These are phyloP conservation scores for human (Homo sapiens) DNA, from an alignment of 2,113 vertebrate species.

Conservation along the genomic window DNA sequence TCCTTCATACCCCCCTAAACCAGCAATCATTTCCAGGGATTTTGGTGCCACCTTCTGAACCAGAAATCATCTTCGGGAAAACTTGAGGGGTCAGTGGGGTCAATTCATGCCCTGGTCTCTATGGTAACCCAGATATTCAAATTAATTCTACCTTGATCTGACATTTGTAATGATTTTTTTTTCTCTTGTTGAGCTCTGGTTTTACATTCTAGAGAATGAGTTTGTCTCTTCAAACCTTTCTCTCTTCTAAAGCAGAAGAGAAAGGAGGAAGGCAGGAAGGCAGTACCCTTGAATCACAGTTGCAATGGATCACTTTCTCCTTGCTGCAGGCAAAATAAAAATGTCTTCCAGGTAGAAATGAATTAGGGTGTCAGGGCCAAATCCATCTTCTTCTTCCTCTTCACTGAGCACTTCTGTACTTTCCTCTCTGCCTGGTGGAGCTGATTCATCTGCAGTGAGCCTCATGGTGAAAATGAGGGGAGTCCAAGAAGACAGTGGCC, in stretches of 20 bases:
- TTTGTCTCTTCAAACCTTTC: neutral
- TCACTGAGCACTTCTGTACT: neutral
- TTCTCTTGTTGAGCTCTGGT: neutral
- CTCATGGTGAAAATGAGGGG: neutral
- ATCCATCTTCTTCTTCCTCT: neutral
- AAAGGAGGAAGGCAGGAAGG: neutral
- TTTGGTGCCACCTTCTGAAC: neutral
- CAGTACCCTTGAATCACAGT: neutral
- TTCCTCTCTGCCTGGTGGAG: neutral
- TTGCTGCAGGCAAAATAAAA: neutral
- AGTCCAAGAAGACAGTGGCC: neutral
- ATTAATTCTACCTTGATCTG: constrained; percentile 23
- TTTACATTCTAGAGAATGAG: neutral
- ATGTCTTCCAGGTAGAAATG: neutral
- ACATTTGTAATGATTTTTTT: neutral
- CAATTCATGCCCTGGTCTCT: neutral
- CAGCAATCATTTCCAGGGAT: neutral
- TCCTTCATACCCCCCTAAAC: neutral
- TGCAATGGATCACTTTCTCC: neutral
- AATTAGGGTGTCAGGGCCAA: neutral
- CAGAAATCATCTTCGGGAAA: neutral
- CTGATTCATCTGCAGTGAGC: too few species aligned
- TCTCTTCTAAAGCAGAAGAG: constrained; percentile 14
- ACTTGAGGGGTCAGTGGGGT: neutral
- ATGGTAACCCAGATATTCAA: neutral